Percentiles rank a stretch among this genome's conserved stretches.
Conservation (phyloP, 2,888 invertebrate species). For the Drosophila testacea region DNA sequence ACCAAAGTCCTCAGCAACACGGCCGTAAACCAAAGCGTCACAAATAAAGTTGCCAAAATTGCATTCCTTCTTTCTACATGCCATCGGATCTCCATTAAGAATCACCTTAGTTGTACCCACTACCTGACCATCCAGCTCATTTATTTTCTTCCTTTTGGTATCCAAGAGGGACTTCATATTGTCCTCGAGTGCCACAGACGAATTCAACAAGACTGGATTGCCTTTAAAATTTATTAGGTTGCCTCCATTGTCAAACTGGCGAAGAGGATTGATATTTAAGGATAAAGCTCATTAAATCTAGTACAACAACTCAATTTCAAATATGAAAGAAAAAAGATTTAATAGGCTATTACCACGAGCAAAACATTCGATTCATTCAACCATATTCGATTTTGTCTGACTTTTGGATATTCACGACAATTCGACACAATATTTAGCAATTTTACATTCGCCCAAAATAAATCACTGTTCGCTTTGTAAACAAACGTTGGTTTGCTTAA, state of each 20-base stretch:
- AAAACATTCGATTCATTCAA: too few relatives aligned
- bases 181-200: slow-evolving; percentile 87
- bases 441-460: too few relatives aligned
- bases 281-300: neutral
- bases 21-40: slow-evolving; percentile 89
- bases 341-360: too few relatives aligned
- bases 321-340: neutral
- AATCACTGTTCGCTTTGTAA: too few relatives aligned
- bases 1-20: slow-evolving; percentile 79
- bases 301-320: neutral
- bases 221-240: slow-evolving; percentile 89
- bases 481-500: too few relatives aligned
- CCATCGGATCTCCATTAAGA: slow-evolving; percentile 87
- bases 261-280: neutral
- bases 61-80: slow-evolving; percentile 90
- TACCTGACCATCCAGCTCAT: slow-evolving; percentile 76
- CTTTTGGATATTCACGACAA: too few relatives aligned
- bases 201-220: slow-evolving; percentile 90
- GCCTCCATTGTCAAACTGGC: slow-evolving; percentile 88
- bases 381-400: too few relatives aligned
- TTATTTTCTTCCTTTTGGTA: slow-evolving; percentile 86
- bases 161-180: slow-evolving; percentile 87
- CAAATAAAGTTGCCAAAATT: slow-evolving; percentile 92
- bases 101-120: slow-evolving; percentile 89
- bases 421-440: too few relatives aligned